A percentile compares a stretch with the other conserved stretches of the same genome.
These are phyloP conservation scores for Gymnocypris eckloni DNA, from an alignment of 2,797 vertebrate genomes.

Conservation along the genomic window DNA sequence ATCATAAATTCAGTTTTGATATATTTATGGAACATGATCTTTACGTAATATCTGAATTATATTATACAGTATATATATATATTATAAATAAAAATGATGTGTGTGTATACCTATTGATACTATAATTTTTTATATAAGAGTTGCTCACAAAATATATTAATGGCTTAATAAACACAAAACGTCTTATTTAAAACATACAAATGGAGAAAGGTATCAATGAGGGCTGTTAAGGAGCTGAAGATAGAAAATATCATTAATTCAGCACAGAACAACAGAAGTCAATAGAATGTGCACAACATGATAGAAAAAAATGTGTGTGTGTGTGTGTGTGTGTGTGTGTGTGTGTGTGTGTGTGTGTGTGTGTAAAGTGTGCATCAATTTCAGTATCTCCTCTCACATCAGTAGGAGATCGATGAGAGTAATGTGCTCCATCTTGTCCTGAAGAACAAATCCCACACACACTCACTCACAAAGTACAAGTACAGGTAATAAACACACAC, in stretches of 20 bases:
- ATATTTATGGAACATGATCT: too few relatives aligned
- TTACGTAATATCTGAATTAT: too few relatives aligned
- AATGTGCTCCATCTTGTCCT: constrained; percentile 21
- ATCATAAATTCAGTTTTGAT: background rate
- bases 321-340: background rate
- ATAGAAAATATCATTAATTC: background rate
- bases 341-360: background rate
- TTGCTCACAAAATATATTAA: background rate
- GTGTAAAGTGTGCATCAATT: constrained; percentile 21
- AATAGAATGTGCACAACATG: background rate
- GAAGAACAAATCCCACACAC: constrained; percentile 14
- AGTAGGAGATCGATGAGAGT: constrained; percentile 28
- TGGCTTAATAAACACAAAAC: background rate
- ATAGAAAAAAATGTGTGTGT: background rate
- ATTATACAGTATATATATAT: background rate
- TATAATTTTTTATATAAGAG: background rate
- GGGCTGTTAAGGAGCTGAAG: background rate
- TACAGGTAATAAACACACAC: constrained; percentile 8
- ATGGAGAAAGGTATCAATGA: background rate
- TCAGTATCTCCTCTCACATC: constrained; percentile 41
- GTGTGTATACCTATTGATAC: too few relatives aligned
- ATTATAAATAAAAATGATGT: too few relatives aligned
- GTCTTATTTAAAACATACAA: background rate
- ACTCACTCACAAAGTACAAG: constrained; percentile 8
- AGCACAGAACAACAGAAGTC: background rate